Evolutionary conservation across 2,113 vertebrate genomes (phyloP).

Genomic region (Xerus inauris): DNA sequence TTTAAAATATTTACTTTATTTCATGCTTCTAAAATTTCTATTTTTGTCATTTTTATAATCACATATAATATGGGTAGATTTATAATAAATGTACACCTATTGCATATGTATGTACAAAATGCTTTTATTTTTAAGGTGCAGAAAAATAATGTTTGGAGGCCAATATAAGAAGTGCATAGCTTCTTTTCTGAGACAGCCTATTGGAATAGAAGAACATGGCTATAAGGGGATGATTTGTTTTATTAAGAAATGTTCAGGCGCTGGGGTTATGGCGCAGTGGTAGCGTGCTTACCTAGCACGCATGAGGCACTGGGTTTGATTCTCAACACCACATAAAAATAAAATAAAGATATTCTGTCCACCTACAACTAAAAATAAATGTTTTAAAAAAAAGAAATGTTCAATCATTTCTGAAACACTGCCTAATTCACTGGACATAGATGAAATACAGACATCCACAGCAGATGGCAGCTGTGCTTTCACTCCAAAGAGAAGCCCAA

Average conservation of each 20-base stretch:
- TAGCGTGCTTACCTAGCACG: no score
- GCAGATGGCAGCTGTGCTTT: not conserved
- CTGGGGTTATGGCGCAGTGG: no score
- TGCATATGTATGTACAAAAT: not conserved
- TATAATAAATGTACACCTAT: not conserved
- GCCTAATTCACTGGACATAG: no score
- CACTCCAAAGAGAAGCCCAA: not conserved
- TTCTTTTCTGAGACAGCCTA: not conserved
- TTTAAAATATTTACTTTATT: not conserved
- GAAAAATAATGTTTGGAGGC: not conserved
- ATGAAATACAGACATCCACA: not conserved
- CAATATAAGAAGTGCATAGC: not conserved
- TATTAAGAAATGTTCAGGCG: not conserved
- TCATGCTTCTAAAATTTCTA: not conserved
- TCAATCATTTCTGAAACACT: not conserved
- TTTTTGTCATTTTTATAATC: not conserved
- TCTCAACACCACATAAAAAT: no score
- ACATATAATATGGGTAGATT: not conserved
- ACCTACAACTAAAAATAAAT: no score
- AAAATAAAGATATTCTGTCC: no score
- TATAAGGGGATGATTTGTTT: not conserved
- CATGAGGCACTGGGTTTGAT: no score
- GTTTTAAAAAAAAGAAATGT: not conserved
- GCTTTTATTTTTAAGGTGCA: not conserved
- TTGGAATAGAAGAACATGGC: not conserved